Percentiles rank a stretch among this genome's conserved stretches.
These are phyloP conservation scores for Bolinopsis microptera DNA, from an alignment of 37 sponge, comb jelly and placozoan genomes.

Conservation along the genomic window DNA sequence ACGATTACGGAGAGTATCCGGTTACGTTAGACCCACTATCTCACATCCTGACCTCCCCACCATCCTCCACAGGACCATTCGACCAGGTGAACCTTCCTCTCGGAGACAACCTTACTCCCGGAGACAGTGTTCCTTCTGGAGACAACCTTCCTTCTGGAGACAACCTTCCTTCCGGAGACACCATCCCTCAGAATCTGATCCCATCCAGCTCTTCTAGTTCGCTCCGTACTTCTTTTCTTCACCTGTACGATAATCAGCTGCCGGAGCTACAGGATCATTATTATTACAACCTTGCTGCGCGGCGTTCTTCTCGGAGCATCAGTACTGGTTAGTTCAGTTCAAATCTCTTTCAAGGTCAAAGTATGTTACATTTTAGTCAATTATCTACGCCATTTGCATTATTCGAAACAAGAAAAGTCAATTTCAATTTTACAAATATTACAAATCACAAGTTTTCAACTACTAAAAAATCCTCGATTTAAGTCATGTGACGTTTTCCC, in stretches of 20 bases:
- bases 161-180: background rate
- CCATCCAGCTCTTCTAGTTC: background rate
- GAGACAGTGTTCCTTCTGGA: background rate
- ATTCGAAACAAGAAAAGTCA: too few species aligned
- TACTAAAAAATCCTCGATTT: too few species aligned
- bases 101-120: background rate
- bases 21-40: background rate
- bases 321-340: background rate
- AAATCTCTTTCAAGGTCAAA: too few species aligned
- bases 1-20: background rate
- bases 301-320: background rate
- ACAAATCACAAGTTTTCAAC: too few species aligned
- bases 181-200: background rate
- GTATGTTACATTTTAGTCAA: too few species aligned
- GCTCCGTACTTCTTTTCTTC: background rate
- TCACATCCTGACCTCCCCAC: background rate
- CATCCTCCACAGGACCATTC: too few species aligned
- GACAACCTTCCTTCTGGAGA: background rate
- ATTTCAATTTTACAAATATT: too few species aligned
- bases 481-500: background rate
- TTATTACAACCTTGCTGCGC: background rate
- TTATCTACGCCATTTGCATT: too few species aligned
- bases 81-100: background rate
- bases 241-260: background rate
- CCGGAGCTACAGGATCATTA: background rate